Percentiles rank a stretch among this genome's conserved stretches.
These are phyloP conservation scores for Anomalospiza imberbis DNA, from an alignment of 2,797 vertebrate species.

Conservation along the genomic window DNA sequence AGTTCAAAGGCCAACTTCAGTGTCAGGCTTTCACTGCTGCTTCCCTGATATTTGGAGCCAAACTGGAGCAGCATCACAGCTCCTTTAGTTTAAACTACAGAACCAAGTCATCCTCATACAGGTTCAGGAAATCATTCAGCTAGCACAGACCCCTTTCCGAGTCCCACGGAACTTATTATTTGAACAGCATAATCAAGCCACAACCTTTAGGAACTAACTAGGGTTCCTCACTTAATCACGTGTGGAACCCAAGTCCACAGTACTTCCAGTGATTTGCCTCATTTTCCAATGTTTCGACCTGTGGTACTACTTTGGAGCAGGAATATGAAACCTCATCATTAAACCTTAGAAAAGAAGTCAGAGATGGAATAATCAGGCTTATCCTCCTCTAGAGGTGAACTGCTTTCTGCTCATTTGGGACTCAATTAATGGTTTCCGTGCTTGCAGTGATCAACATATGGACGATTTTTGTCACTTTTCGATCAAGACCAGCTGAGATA, in stretches of 20 bases:
- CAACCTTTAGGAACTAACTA: not conserved
- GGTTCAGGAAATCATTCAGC: not conserved
- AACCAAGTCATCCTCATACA: not conserved
- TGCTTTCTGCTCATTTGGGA: not conserved
- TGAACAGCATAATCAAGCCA: not conserved
- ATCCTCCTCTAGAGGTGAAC: not conserved
- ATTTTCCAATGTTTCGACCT: not conserved
- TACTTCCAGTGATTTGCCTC: not conserved
- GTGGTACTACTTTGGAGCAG: not conserved
- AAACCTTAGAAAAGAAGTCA: not conserved
- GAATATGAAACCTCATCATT: not conserved
- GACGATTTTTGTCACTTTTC: not conserved
- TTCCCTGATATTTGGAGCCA: not conserved
- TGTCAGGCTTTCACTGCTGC: not conserved
- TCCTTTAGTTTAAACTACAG: not conserved
- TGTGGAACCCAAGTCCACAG: not conserved
- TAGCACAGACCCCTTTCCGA: not conserved
- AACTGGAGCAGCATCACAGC: not conserved
- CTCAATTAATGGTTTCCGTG: not conserved
- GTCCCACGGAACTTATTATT: not conserved
- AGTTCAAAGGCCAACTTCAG: not conserved
- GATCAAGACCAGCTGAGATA: not conserved
- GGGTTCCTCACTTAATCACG: not conserved
- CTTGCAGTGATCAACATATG: not conserved
- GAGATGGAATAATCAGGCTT: not conserved